Evolutionary conservation across 2,113 vertebrate species (phyloP).

Genomic region (Oxyruncus cristatus): DNA sequence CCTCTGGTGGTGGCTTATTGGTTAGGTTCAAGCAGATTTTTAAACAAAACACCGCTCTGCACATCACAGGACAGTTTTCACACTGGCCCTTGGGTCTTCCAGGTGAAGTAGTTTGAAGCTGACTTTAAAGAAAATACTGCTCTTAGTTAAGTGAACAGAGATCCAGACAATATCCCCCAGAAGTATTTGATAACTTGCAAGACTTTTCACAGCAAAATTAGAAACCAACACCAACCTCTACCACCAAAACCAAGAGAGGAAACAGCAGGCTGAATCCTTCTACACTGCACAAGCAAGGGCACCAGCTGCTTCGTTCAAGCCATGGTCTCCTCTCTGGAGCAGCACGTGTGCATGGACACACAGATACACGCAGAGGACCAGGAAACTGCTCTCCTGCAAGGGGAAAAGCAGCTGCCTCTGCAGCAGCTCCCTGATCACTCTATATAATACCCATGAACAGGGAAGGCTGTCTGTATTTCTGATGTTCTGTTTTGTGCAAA

Average conservation of each 20-base stretch:
- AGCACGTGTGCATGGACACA: neutral
- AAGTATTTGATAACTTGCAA: neutral
- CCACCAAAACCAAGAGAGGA: neutral
- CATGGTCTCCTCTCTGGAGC: neutral
- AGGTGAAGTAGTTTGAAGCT: neutral
- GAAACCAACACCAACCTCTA: neutral
- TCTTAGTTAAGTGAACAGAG: neutral
- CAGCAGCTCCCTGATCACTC: neutral
- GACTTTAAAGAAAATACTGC: neutral
- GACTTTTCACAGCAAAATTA: neutral
- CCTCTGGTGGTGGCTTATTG: neutral
- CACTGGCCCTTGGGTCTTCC: neutral
- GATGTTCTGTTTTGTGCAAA: neutral
- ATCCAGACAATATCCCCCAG: neutral
- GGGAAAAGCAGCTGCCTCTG: neutral
- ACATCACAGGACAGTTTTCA: neutral
- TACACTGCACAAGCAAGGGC: neutral
- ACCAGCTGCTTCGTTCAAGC: neutral
- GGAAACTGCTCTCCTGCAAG: neutral
- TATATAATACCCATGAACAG: fast-evolving
- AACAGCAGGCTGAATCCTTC: neutral
- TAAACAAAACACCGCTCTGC: neutral
- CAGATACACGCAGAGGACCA: neutral
- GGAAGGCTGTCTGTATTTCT: neutral
- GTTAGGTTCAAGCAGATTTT: neutral